Conservation (phyloP, 2,113 vertebrate genomes). For the Tapirus terrestris region DNA sequence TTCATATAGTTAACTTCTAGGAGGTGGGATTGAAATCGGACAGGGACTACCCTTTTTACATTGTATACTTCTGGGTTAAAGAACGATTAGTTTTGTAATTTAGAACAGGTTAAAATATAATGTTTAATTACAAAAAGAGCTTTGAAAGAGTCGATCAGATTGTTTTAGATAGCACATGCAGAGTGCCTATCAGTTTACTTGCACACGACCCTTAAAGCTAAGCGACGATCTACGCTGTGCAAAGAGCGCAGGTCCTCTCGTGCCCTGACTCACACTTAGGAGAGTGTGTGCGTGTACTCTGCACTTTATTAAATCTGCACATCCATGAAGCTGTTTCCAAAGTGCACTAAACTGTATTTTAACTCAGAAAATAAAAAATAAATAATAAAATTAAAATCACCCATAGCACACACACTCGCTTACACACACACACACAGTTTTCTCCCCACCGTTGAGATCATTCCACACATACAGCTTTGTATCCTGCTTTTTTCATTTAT, state of each 20-base stretch:
- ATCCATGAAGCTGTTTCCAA: background rate
- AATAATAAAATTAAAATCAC: too few species aligned
- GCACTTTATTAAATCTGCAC: background rate
- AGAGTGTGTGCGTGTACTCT: too few species aligned
- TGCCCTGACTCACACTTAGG: background rate
- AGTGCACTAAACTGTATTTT: background rate
- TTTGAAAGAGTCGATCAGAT: background rate
- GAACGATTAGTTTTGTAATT: background rate
- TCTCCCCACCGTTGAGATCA: accelerated
- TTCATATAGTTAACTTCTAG: background rate
- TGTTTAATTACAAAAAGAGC: background rate
- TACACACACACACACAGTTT: background rate
- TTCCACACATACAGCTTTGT: accelerated
- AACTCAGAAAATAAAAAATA: background rate
- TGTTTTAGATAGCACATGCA: accelerated
- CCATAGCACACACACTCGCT: accelerated
- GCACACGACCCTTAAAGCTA: too few species aligned
- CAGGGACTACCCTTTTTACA: background rate
- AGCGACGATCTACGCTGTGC: accelerated
- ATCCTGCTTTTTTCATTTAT: background rate
- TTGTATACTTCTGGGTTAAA: background rate
- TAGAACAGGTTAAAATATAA: background rate
- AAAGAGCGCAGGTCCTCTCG: accelerated
- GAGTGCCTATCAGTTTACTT: accelerated
- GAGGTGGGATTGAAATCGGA: background rate